Base-by-base conservation (phyloP, 2,888 invertebrate genomes). In the Tricholauxania praeusta region DNA sequence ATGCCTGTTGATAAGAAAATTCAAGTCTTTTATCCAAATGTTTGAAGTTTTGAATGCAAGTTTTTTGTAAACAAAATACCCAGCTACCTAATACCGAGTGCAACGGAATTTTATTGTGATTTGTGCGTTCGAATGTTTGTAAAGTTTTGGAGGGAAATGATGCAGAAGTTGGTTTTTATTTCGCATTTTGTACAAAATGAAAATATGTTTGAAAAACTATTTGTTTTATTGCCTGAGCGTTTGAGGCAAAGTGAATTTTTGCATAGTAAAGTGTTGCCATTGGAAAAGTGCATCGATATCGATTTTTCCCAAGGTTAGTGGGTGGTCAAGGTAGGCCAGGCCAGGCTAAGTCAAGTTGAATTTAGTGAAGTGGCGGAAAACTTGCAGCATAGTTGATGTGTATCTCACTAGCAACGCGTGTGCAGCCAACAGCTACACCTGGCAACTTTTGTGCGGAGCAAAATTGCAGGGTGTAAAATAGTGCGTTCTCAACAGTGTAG, bases 291-390 rank as follows among this genome's bases (percentile, higher is more conserved):
- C 81, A 82, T 52, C 12, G 39, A 71, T 80, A 82, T 82, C 78
- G 82, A 81, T 82, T 82, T 82, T 81, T 81, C 82, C 78, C 81
- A 81, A 80, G 80, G 79, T 79, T 79, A 79, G 79, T 79, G 80
- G 79, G 80, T 80, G 80, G 79, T 77, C 75, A 77, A 64, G 63
- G 51, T 28, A 57, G 17, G 12, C 19, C 3, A 12, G 28, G 3
- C 55, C 12, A 19, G 39, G 48, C 47, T 10, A 15, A 39, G n/a
- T 55, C 52, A 15, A 49, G n/a, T 64, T 57, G 15, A 55, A 28
- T 66, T 32, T 17, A 52, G 64, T 55, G 57, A 64, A 64, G 60
- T 17, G 51, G 52, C 22, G 14, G 28, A 57, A 22, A 39, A 66
- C 66, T 52, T 66, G 39, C 19, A 17, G 48, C 12, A 39, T 59